phyloP scores from a whole-genome alignment of 2,113 vertebrate species.

The Anarhynchus alexandrinus region DNA sequence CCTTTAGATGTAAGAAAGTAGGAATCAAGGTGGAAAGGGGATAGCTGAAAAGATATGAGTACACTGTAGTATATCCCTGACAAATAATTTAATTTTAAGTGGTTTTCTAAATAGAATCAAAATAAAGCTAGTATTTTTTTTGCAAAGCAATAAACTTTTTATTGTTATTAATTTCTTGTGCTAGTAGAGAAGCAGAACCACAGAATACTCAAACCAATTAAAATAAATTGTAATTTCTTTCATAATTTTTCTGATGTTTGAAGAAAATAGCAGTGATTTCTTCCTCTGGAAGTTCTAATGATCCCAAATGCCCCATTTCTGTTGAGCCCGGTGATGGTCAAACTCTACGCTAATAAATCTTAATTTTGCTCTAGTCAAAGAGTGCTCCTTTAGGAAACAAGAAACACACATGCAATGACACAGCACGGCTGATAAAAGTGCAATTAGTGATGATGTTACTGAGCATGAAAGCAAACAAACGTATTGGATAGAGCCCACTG shows the following conservation, averaged over 20 bases:
- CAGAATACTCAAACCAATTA: not conserved
- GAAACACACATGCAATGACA: not conserved
- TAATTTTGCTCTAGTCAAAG: not conserved
- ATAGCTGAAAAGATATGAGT: not conserved
- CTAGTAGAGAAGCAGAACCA: not conserved
- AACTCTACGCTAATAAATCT: not conserved
- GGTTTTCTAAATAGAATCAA: not conserved
- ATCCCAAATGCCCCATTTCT: not conserved
- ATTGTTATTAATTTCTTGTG: not conserved
- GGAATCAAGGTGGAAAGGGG: not conserved
- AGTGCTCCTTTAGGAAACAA: not conserved
- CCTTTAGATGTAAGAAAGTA: not conserved
- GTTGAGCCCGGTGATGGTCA: not conserved
- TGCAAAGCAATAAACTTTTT: not conserved
- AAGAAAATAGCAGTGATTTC: not conserved
- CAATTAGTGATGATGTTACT: not conserved
- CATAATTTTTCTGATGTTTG: not conserved
- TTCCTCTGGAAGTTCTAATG: not conserved
- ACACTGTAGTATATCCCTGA: not conserved
- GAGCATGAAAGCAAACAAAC: not conserved
- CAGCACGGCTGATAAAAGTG: not conserved
- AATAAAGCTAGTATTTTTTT: not conserved
- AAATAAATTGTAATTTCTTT: not conserved
- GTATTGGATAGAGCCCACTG: not conserved
- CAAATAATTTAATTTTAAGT: not conserved